Conservation (phyloP, 1,140 invertebrate species). For the Caerostris extrusa region DNA sequence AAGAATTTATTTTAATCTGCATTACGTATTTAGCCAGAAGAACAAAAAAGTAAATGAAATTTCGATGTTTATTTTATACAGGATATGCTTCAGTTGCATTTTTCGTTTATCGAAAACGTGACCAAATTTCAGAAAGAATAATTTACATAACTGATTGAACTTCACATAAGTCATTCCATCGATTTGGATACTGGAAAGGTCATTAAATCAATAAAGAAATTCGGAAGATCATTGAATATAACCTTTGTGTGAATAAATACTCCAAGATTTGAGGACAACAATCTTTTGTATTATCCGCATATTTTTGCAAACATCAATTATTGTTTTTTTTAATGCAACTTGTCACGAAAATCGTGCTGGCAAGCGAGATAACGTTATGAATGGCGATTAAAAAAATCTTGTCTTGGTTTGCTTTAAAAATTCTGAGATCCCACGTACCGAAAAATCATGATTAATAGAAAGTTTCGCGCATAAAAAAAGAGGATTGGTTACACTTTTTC, state of each 20-base stretch:
- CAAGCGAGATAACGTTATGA: neutral
- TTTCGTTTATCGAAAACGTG: neutral
- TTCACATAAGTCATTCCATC: neutral
- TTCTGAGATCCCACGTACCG: neutral
- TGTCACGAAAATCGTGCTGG: slow-evolving; percentile 20
- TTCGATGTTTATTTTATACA: neutral
- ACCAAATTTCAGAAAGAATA: neutral
- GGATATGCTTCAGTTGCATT: neutral
- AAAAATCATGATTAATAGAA: slow-evolving; percentile 7
- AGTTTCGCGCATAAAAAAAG: neutral
- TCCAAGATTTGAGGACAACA: neutral
- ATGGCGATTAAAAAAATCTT: neutral
- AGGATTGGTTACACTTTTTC: neutral
- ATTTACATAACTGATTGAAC: neutral
- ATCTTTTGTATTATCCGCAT: neutral
- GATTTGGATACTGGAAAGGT: neutral
- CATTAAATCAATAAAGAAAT: neutral
- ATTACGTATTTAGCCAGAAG: neutral
- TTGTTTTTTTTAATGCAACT: neutral
- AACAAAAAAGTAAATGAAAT: neutral
- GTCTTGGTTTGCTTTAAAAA: neutral
- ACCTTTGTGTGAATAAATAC: neutral
- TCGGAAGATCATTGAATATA: slow-evolving; percentile 23
- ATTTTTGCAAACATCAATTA: neutral
- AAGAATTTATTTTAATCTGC: neutral